Evolutionary conservation across 2,113 vertebrate species (phyloP).

Genomic region (Ifrita kowaldi): DNA sequence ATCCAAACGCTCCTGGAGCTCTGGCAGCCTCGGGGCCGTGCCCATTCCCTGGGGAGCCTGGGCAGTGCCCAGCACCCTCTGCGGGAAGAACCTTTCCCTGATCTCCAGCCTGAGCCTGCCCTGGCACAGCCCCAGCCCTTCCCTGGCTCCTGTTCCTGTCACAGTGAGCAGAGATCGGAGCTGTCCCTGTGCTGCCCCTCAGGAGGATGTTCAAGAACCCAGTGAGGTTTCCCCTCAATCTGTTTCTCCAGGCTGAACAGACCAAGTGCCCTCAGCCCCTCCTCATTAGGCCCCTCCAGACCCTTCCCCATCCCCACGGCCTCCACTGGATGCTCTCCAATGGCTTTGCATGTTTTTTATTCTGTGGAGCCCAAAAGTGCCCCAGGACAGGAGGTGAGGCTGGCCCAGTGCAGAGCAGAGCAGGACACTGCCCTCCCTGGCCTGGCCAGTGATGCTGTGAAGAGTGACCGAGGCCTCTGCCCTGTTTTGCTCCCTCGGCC

Average conservation of each 20-base stretch:
- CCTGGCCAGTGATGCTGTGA: neutral
- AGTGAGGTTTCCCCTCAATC: neutral
- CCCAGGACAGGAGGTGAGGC: neutral
- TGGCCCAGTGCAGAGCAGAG: neutral
- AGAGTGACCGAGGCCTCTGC: fast-evolving
- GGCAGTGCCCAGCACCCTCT: neutral
- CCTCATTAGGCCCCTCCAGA: neutral
- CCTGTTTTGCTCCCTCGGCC: neutral
- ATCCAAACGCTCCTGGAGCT: neutral
- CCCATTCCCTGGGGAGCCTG: neutral
- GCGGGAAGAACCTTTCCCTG: neutral
- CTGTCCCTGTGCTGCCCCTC: neutral
- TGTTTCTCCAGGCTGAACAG: neutral
- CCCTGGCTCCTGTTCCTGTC: neutral
- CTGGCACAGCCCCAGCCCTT: neutral
- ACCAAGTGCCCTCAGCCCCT: neutral
- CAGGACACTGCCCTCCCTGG: neutral
- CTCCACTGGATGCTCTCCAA: neutral
- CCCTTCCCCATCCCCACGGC: neutral
- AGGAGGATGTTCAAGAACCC: neutral
- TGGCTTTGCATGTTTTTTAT: neutral
- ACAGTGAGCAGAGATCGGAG: fast-evolving
- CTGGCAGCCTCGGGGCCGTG: neutral
- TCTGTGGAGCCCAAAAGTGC: neutral
- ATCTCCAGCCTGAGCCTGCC: fast-evolving